Conservation (phyloP, 2,888 invertebrate genomes). For the Heliconius cydno region DNA sequence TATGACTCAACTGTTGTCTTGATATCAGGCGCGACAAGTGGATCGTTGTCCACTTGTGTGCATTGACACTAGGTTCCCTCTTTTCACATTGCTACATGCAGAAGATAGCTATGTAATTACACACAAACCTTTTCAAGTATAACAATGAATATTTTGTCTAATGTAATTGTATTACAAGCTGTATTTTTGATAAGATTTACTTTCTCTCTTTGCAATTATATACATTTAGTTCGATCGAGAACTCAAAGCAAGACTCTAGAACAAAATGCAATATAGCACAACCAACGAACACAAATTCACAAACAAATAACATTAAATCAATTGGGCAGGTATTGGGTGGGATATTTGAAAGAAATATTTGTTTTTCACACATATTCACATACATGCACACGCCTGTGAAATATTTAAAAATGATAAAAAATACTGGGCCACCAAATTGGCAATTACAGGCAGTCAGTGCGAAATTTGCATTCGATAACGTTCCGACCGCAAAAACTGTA, state of each 20-base stretch:
- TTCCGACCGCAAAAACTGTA: slow-evolving; percentile 58
- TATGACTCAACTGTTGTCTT: too few relatives aligned
- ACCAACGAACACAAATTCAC: neutral
- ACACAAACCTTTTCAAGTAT: neutral
- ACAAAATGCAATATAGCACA: too few relatives aligned
- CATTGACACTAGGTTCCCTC: too few relatives aligned
- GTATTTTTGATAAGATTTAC: neutral
- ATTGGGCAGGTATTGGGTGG: neutral
- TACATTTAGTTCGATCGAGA: too few relatives aligned
- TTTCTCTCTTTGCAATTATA: neutral
- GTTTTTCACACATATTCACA: neutral
- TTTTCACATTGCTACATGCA: neutral
- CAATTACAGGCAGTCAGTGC: slow-evolving; percentile 49
- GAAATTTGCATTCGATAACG: slow-evolving; percentile 58
- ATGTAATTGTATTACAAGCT: neutral
- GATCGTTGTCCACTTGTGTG: too few relatives aligned
- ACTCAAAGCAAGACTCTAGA: too few relatives aligned
- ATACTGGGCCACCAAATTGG: slow-evolving; percentile 43
- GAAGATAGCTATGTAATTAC: neutral
- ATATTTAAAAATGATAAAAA: slow-evolving; percentile 35
- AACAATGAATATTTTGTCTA: neutral
- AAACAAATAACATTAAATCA: neutral
- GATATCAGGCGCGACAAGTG: too few relatives aligned
- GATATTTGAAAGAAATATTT: neutral
- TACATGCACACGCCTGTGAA: neutral